Evolutionary conservation across 2,797 vertebrate genomes (phyloP).

Genomic region (Zenarchopterus dispar): DNA sequence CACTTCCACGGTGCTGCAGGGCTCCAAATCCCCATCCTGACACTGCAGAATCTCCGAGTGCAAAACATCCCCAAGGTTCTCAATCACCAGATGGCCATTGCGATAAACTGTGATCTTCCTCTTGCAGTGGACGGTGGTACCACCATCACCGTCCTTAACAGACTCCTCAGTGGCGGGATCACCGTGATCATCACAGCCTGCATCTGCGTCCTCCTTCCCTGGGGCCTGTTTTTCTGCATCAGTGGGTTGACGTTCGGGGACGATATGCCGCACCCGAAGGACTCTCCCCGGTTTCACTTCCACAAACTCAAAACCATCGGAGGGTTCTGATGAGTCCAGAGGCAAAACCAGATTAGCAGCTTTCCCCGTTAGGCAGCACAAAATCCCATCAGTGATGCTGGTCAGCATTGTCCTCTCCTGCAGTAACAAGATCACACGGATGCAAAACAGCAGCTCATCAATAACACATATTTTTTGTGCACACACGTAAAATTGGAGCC

Average conservation of each 20-base stretch:
- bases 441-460: constrained; percentile 5
- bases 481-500: constrained; percentile 7
- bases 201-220: constrained; percentile 23
- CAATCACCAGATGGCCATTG: constrained; percentile 93
- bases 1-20: constrained; percentile 86
- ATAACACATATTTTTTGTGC: not conserved
- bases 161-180: constrained; percentile 23
- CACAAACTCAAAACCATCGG: constrained; percentile 91
- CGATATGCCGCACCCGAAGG: constrained; percentile 87
- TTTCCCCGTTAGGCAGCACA: constrained; percentile 95
- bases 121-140: constrained; percentile 88
- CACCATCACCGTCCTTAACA: constrained; percentile 5
- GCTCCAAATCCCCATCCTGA: constrained; percentile 85
- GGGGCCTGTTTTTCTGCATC: constrained; percentile 50
- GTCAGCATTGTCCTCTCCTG: constrained; percentile 88
- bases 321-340: constrained; percentile 86
- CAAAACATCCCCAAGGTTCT: constrained; percentile 91
- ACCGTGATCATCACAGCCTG: constrained; percentile 8
- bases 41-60: constrained; percentile 90
- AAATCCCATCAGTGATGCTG: constrained; percentile 91
- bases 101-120: constrained; percentile 95
- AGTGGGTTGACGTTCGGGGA: constrained; percentile 67
- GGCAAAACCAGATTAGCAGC: constrained; percentile 88
- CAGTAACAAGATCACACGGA: constrained; percentile 36
- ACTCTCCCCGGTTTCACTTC: constrained; percentile 96